Conservation (phyloP, 2,888 invertebrate genomes). For the Alcis repandata region DNA sequence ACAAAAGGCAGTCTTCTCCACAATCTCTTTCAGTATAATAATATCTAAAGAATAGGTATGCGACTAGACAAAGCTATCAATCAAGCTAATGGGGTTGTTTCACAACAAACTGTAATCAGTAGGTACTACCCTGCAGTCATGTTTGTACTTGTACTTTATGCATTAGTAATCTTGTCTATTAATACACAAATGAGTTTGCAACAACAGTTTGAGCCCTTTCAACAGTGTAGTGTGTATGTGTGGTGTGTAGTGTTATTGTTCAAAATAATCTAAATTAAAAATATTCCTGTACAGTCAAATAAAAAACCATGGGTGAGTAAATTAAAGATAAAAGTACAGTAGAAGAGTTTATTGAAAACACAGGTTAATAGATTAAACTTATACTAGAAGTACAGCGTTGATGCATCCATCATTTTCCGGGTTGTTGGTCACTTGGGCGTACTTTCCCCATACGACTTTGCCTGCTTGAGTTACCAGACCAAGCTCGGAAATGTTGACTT, state of each 20-base stretch:
- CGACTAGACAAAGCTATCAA: neutral
- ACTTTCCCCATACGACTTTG: conserved; percentile 99
- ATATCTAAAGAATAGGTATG: too few relatives aligned
- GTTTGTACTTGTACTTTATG: neutral
- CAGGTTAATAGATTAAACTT: conserved; percentile 58
- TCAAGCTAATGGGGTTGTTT: neutral
- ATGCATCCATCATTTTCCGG: conserved; percentile 99
- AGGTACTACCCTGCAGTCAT: conserved; percentile 4
- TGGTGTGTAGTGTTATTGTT: neutral
- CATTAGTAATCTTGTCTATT: neutral
- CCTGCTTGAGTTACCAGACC: conserved; percentile 99
- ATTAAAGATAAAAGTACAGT: conserved; percentile 16
- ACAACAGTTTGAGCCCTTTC: neutral
- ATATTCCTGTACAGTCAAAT: neutral
- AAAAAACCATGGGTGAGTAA: conserved; percentile 36
- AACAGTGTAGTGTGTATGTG: neutral
- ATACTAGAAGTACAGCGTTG: conserved; percentile 98
- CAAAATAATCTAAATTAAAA: neutral
- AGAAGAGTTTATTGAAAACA: conserved; percentile 24
- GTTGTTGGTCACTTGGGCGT: conserved; percentile 99
- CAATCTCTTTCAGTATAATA: too few relatives aligned
- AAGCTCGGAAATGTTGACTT: conserved; percentile 99
- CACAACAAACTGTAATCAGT: conserved; percentile 9
- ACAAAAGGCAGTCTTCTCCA: too few relatives aligned
- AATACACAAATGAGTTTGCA: neutral